Evolutionary conservation across 2,113 vertebrate species (phyloP).

Genomic region (Coracopsis vasa): DNA sequence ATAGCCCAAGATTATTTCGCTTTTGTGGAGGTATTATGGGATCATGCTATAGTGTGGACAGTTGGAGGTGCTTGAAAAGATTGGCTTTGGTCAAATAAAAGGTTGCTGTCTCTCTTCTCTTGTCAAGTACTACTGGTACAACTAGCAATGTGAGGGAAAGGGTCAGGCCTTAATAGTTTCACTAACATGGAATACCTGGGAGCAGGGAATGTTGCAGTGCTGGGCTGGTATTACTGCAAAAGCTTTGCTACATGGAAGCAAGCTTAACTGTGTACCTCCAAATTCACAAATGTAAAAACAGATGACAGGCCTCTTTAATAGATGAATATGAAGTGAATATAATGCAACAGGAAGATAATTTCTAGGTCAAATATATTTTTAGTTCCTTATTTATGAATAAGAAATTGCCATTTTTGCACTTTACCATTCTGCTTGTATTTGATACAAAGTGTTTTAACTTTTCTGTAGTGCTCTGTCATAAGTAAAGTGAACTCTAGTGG

Average conservation of each 20-base stretch:
- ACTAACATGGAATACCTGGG: neutral
- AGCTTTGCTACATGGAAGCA: neutral
- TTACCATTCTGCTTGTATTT: neutral
- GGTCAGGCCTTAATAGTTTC: neutral
- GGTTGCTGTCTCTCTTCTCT: neutral
- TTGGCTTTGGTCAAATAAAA: neutral
- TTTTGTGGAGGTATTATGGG: neutral
- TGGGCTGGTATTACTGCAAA: neutral
- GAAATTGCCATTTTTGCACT: neutral
- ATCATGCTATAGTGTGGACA: neutral
- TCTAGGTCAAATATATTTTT: neutral
- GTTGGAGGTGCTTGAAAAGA: neutral
- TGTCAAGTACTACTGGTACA: neutral
- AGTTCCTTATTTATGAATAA: neutral
- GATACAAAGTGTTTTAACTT: neutral
- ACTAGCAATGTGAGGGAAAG: neutral
- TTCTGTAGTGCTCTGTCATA: neutral
- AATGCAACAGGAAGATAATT: neutral
- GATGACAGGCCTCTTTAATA: neutral
- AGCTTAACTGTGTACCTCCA: neutral
- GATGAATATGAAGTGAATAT: neutral
- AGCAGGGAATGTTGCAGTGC: neutral
- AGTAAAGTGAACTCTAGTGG: conserved; percentile 42
- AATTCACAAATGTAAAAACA: neutral
- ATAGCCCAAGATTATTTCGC: neutral